Base-by-base conservation (phyloP, 1,140 invertebrate genomes). In the Adelges cooleyi region DNA sequence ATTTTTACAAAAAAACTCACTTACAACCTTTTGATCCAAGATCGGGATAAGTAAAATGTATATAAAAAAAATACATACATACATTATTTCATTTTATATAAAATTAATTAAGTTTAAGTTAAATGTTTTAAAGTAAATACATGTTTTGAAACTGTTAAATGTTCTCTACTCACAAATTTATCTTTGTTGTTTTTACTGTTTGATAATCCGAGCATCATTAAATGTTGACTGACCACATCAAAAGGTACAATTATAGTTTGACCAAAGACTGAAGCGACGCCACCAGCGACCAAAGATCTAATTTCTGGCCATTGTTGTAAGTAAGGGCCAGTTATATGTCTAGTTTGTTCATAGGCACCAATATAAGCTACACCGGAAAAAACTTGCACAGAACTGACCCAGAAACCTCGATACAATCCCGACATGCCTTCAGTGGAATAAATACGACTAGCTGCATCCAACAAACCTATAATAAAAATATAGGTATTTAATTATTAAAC, bases 201-300 rank as follows among this genome's bases (percentile, higher is more conserved):
- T 22, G 79, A 78, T 66, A 86, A 78, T 1, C 92, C 92, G 20
- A 96, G 78, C 69, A 98, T 85, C 93, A 98, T 98, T 52, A 97
- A 81, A 75, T 98, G 95, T 72, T 98, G 95, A 71, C 92, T 94
- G 29, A 98, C 80, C 29, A 98, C 86, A 77, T 98, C 95, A 75
- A 98, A 93, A 18, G 95, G 95, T 50, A 97, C 93, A 69, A 96
- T 89, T 65, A 97, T 88, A 1, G 92, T 95, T 77, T 98, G 95
- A 2, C 92, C 89, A 36, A 96, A 90, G 17, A 95, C 73, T 6
- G 93, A 96, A 1, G 94, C 94, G 72, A 84, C 84, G 6, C 86
- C 92, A 20, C 94, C 94, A 22, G 84, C 89, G 65, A 91, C 79
- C 29, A 90, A 75, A 15, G 86, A 85, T 77, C 84, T 84, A 17